These are phyloP conservation scores for Leucosticte australis DNA, from an alignment of 2,113 vertebrate genomes.

Conservation along the genomic window DNA sequence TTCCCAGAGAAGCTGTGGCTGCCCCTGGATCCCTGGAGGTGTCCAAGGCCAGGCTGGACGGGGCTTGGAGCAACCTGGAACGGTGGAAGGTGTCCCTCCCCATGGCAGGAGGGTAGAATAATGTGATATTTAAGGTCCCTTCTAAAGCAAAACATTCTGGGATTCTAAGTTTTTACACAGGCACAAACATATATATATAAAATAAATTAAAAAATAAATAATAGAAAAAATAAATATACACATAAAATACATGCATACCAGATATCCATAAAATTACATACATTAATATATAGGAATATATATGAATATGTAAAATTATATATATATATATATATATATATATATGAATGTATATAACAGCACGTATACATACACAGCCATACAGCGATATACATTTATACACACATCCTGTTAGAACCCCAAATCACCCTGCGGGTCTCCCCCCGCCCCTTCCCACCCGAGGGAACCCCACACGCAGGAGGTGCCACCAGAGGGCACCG, in stretches of 20 bases:
- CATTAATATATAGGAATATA: background rate
- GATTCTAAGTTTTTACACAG: background rate
- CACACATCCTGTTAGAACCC: rapidly evolving
- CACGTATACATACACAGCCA: rapidly evolving
- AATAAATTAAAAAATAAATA: too few species aligned
- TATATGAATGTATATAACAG: too few species aligned
- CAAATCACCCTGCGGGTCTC: background rate
- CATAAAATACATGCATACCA: background rate
- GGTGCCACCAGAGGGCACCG: conserved; percentile 23
- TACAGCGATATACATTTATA: rapidly evolving
- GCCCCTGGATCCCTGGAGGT: background rate
- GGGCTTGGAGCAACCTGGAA: background rate
- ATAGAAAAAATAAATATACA: background rate
- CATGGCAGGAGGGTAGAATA: background rate
- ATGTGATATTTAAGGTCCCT: background rate
- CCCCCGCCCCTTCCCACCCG: background rate
- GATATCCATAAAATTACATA: background rate
- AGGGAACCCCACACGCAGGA: background rate
- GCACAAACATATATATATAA: too few species aligned
- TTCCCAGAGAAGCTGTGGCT: background rate
- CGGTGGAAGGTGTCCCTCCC: background rate
- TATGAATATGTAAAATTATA: too few species aligned
- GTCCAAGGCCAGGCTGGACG: rapidly evolving
- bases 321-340: too few species aligned
- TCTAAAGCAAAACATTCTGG: background rate